phyloP scores from a whole-genome alignment of 2,888 invertebrate genomes.

The Nipponacmea schrenckii region DNA sequence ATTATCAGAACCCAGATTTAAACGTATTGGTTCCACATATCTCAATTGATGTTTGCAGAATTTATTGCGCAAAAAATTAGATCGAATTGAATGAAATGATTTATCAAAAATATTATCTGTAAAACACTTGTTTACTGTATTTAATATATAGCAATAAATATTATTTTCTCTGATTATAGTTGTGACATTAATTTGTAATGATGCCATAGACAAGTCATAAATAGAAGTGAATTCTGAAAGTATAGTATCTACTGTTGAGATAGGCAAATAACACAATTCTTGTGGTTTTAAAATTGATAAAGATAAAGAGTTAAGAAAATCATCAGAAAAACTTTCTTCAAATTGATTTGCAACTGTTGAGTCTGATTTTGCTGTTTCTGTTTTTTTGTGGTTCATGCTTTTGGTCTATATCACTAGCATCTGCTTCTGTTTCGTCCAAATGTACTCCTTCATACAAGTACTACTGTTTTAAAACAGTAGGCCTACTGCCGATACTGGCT shows the following conservation, averaged over 20 bases:
- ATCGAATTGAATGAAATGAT: neutral
- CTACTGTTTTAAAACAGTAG: no score
- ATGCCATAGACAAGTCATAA: neutral
- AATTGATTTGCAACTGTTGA: no score
- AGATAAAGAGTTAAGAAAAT: neutral
- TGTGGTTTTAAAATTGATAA: neutral
- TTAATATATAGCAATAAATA: neutral
- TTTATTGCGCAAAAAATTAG: neutral
- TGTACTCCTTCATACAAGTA: no score
- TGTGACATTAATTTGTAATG: neutral
- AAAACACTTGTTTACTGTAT: neutral
- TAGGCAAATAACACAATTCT: neutral
- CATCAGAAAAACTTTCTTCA: no score
- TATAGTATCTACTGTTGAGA: neutral
- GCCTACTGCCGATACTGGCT: no score
- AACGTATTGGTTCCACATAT: neutral
- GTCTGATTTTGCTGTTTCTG: no score
- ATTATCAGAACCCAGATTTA: neutral
- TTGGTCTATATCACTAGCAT: no score
- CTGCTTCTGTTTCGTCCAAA: no score
- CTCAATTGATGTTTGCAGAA: neutral
- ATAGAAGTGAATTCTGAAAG: neutral
- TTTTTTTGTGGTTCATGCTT: no score
- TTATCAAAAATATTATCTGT: neutral
- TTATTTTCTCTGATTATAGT: neutral